These are phyloP conservation scores for Odontesthes bonariensis DNA, from an alignment of 2,113 vertebrate genomes.

Conservation along the genomic window DNA sequence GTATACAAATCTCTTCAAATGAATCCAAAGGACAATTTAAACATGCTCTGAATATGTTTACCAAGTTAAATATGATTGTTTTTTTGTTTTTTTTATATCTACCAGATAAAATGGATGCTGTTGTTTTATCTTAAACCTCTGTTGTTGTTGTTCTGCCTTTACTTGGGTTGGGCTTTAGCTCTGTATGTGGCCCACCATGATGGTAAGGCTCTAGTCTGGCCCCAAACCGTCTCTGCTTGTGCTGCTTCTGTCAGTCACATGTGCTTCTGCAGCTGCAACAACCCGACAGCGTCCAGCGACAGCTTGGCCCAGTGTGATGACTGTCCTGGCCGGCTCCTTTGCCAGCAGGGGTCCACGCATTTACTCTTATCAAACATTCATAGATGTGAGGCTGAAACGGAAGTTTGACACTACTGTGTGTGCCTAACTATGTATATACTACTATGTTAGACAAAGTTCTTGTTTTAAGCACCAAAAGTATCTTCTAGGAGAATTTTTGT, in stretches of 20 bases:
- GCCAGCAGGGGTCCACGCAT: constrained; percentile 66
- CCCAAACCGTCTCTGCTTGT: constrained; percentile 57
- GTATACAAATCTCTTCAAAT: neutral
- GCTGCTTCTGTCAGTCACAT: constrained; percentile 70
- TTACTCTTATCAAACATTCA: neutral
- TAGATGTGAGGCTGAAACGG: no score
- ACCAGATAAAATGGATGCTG: constrained; percentile 19
- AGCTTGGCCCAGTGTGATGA: constrained; percentile 31
- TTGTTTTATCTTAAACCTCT: constrained; percentile 62
- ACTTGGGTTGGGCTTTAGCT: constrained; percentile 78
- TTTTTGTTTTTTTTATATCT: neutral
- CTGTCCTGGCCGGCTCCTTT: constrained; percentile 27
- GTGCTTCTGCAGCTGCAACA: constrained; percentile 54
- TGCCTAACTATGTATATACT: no score
- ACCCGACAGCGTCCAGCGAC: constrained; percentile 24
- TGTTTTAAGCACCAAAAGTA: no score
- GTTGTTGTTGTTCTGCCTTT: constrained; percentile 75
- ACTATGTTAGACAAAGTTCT: neutral
- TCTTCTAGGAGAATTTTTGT: constrained; percentile 13
- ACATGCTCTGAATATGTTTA: constrained; percentile 35
- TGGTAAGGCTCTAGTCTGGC: constrained; percentile 80
- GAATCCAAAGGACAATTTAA: neutral
- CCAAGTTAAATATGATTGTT: neutral
- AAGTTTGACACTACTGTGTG: no score
- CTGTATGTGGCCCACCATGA: constrained; percentile 84